Conservation (phyloP, 2,113 vertebrate genomes). For the Aegotheles bennettii region DNA sequence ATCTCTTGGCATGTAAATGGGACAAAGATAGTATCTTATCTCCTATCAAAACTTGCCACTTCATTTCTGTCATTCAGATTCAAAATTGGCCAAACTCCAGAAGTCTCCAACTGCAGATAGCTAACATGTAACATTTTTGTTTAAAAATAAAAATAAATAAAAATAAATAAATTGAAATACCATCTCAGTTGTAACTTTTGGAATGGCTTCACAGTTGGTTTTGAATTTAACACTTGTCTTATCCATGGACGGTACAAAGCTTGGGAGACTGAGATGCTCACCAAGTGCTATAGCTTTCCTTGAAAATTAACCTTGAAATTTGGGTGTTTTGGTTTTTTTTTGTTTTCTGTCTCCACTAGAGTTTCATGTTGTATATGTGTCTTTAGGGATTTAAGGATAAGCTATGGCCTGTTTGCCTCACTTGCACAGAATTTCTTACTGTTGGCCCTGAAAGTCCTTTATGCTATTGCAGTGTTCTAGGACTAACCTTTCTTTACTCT, state of each 20-base stretch:
- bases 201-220: background rate
- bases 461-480: background rate
- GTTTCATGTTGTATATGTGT: background rate
- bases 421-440: background rate
- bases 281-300: background rate
- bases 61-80: background rate
- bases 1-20: background rate
- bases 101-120: background rate
- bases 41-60: background rate
- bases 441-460: background rate
- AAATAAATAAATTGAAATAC: background rate
- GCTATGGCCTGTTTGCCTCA: background rate
- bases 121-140: background rate
- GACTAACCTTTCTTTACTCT: background rate
- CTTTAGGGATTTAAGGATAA: background rate
- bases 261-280: background rate
- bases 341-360: background rate
- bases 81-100: background rate
- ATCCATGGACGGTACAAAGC: background rate
- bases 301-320: background rate
- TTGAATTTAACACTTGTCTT: background rate
- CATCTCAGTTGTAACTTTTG: background rate
- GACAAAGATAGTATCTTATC: background rate
- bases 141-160: background rate
- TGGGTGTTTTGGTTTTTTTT: no score